phyloP scores from a whole-genome alignment of 1,140 invertebrate genomes.

The Myzus persicae region DNA sequence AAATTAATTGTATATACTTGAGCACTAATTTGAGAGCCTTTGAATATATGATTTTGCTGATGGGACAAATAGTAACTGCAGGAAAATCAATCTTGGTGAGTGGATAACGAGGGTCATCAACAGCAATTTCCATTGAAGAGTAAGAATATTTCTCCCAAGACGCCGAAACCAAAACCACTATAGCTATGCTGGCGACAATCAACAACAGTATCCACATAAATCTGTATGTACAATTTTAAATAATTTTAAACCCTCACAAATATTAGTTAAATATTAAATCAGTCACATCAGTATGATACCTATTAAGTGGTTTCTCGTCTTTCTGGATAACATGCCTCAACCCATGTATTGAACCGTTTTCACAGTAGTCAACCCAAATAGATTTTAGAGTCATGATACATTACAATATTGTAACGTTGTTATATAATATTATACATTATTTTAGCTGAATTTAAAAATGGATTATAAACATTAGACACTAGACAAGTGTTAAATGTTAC shows the following conservation, averaged over 20 bases:
- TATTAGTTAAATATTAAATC: neutral
- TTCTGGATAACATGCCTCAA: constrained; percentile 60
- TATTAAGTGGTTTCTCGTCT: constrained; percentile 3
- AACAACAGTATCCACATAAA: constrained; percentile 27
- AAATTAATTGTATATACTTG: constrained; percentile 36
- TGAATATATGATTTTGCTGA: constrained; percentile 61
- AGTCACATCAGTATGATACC: constrained; percentile 12
- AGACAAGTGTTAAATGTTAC: neutral
- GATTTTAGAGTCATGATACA: constrained; percentile 10
- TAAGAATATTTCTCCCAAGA: constrained; percentile 51
- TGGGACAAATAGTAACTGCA: constrained; percentile 62
- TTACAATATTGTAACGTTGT: neutral
- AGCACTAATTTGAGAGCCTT: constrained; percentile 49
- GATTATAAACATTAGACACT: neutral
- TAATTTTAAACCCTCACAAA: neutral
- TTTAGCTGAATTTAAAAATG: neutral
- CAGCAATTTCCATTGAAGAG: constrained; percentile 54
- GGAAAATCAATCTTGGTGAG: constrained; percentile 61
- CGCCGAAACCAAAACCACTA: constrained; percentile 29
- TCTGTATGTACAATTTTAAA: neutral
- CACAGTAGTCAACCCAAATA: constrained; percentile 61
- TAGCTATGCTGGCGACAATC: constrained; percentile 24
- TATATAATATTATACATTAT: neutral
- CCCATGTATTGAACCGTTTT: constrained; percentile 61
- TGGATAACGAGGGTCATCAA: constrained; percentile 60